These are phyloP conservation scores for Menidia beryllina DNA, from an alignment of 2,113 vertebrate species.

Conservation along the genomic window DNA sequence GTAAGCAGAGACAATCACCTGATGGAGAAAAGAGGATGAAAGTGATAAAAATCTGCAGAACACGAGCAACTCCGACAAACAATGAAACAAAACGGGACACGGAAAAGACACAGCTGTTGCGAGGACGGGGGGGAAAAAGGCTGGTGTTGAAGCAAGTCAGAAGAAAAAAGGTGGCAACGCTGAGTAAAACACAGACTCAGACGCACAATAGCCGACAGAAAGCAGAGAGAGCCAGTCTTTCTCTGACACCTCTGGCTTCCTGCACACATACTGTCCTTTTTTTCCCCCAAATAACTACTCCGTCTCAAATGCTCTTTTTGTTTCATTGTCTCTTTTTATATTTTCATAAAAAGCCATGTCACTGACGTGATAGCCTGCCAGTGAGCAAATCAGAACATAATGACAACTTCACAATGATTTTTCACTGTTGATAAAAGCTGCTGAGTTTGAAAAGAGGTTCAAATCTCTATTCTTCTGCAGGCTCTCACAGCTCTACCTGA, in stretches of 20 bases:
- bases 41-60: constrained; percentile 48
- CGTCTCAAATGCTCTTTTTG: constrained; percentile 52
- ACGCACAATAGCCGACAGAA: constrained; percentile 59
- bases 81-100: constrained; percentile 63
- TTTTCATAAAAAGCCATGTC: constrained; percentile 44
- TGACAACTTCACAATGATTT: constrained; percentile 23
- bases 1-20: constrained; percentile 47
- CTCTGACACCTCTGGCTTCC: constrained; percentile 70
- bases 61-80: constrained; percentile 38
- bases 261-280: constrained; percentile 26
- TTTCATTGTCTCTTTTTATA: constrained; percentile 54
- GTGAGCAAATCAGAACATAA: constrained; percentile 11
- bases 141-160: constrained; percentile 55
- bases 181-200: constrained; percentile 55
- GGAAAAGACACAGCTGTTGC: constrained; percentile 63
- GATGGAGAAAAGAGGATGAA: constrained; percentile 26
- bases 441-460: constrained; percentile 8
- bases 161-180: constrained; percentile 60
- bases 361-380: constrained; percentile 32
- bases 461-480: constrained; percentile 10
- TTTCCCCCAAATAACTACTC: constrained; percentile 45
- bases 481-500: neutral
- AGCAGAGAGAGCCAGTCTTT: constrained; percentile 53
- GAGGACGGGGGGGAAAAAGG: neutral
- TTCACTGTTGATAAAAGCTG: constrained; percentile 6